Evolutionary conservation across 2,888 invertebrate species (phyloP), one percentile per base, ranked within the genome.

Genomic region (Leucoptera coffeella): DNA sequence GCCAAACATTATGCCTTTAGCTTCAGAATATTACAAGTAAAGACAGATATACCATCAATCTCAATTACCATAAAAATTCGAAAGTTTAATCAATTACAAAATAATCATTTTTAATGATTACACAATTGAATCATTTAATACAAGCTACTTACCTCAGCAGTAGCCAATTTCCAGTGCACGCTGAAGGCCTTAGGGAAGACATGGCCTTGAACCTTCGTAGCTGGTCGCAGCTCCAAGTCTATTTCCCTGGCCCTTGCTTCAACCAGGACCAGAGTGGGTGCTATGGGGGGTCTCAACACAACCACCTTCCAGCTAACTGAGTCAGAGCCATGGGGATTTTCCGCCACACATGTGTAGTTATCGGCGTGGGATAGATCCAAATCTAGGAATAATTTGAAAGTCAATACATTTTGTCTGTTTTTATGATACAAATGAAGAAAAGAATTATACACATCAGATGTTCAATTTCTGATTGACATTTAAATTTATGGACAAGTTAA

Each of bases 261-360:
- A 5, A 65, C 24, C 3, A 85, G 62, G 27, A 79, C 78, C 33
- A 87, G 56, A 25, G 67, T 72, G 10, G 87, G 87, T 6, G 83
- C 74, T 10, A 71, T 61, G 0, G 88, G 88, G 9, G 84, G 79
- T 40, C 84, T 76, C 39, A 88, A 75, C 1, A 91, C 86, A 33
- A 82, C 74, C 22, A 91, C 72, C 13, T 80, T 75, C 67, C 89
- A 89, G 11, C 82, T 81, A 26, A 87, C 82, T 25, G 85, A 82
- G 51, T 91, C 91, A 24, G 82, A 82, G 2, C 91, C 91, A 43
- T 86, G 85, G 22, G 83, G 75, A 55, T 92, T 92, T 43, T 83
- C 84, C 15, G 84, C 84, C 15, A 82, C 77, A 43, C 87, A 87
- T 4, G 84, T 82, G 50, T 85, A 87, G 61, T 87, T 87, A 38